These are phyloP conservation scores for Dioctria rufipes DNA, from an alignment of 2,888 invertebrate genomes.

Conservation along the genomic window DNA sequence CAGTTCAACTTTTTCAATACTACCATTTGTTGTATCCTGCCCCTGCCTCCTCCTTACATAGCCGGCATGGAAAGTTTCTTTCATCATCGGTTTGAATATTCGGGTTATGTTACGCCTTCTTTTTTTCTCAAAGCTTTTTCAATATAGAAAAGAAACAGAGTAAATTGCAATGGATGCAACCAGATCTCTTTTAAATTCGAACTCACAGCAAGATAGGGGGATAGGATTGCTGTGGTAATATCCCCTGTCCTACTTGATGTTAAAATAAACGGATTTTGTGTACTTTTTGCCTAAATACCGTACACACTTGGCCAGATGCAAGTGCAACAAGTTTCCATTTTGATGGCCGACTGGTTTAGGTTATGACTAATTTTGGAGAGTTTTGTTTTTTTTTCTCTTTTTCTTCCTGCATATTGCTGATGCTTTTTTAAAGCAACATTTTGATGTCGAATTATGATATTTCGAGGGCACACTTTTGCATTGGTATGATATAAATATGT, in stretches of 20 bases:
- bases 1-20: neutral
- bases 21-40: neutral
- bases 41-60: neutral
- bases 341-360: slow-evolving; percentile 48
- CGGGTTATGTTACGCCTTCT: slow-evolving; percentile 6
- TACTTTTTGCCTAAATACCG: slow-evolving; percentile 15
- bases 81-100: slow-evolving; percentile 4
- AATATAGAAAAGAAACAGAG: neutral
- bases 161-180: neutral
- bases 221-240: neutral
- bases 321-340: slow-evolving; percentile 47
- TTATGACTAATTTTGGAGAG: slow-evolving; percentile 37
- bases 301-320: neutral
- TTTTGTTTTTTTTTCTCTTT: neutral
- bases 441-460: slow-evolving; percentile 7
- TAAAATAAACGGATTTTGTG: neutral
- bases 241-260: neutral
- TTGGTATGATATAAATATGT: neutral
- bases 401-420: too few species aligned
- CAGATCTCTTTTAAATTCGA: neutral
- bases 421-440: slow-evolving; percentile 9
- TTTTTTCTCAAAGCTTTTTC: neutral
- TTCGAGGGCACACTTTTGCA: slow-evolving; percentile 6
- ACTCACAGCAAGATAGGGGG: neutral
- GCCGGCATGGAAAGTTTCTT: slow-evolving; percentile 12